Conservation (phyloP, 2,888 invertebrate genomes). For the Empis stercorea region DNA sequence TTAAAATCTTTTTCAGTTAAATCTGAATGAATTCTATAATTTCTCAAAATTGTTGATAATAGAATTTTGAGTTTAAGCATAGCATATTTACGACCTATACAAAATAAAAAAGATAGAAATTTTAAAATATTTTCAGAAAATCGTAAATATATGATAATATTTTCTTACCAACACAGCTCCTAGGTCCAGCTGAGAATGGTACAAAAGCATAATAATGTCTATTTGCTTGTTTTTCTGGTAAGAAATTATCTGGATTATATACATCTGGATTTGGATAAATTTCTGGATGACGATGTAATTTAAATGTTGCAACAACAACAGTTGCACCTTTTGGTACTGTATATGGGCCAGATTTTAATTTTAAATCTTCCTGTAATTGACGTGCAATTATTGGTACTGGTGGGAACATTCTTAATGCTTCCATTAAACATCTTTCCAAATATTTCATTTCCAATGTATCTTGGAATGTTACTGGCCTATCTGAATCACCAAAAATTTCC, state of each 20-base stretch:
- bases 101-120: constrained; percentile 17
- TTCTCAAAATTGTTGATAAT: constrained; percentile 59
- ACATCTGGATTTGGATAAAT: constrained; percentile 62
- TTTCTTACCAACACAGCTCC: constrained; percentile 61
- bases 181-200: constrained; percentile 72
- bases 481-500: constrained; percentile 61
- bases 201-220: constrained; percentile 72
- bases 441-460: constrained; percentile 81
- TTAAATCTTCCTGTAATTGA: constrained; percentile 55
- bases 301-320: constrained; percentile 50
- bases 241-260: constrained; percentile 76
- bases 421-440: constrained; percentile 67
- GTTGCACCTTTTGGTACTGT: constrained; percentile 57
- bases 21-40: constrained; percentile 56
- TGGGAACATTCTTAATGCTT: constrained; percentile 65
- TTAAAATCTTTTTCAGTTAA: constrained; percentile 54
- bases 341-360: constrained; percentile 53
- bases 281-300: constrained; percentile 56
- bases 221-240: constrained; percentile 62
- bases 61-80: constrained; percentile 69
- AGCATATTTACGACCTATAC: constrained; percentile 68
- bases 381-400: constrained; percentile 67
- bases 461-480: constrained; percentile 63
- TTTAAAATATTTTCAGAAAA: neutral
- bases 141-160: neutral